Base-by-base conservation (phyloP, 2,113 vertebrate species). In the Strigops habroptila region DNA sequence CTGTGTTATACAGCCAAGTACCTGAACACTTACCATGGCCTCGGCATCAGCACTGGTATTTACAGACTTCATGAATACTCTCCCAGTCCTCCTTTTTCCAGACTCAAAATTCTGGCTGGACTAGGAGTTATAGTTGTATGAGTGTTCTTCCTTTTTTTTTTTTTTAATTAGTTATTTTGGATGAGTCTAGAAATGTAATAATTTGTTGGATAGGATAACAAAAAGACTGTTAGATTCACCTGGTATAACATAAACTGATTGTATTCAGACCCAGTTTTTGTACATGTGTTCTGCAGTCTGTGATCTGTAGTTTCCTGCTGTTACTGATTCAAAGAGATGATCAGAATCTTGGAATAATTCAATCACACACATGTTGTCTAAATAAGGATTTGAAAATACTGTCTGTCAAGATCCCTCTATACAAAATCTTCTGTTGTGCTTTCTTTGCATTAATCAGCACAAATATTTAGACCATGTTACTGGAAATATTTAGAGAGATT, bases 101-200 rank as follows among this genome's bases (percentile, higher is more conserved):
- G n/a, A 55, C 27, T 63, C 33, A 46, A 15, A 64, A 35, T n/a
- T 67, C 25, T 52, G 52, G 1, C 1, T 64, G 6, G 11, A 71
- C 9, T 22, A 48, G 19, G 13, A 49, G 24, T 10, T 30, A 6
- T 18, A 9, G 27, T 86, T 84, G 78, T 17, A 35, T 14, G 7
- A 21, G 4, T 2, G 3, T 1, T 65, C 60, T 68, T 22, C 1
- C 0, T 64, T 64, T 75, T 33, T 39, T 30, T 3, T 0, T 12
- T n/a, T 87, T 37, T 18, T 6, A 23, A 30, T 31, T 48, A 15
- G 3, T 51, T 48, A 17, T 62, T 67, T 67, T 41, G 24, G 12
- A 14, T 49, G 41, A 44, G 12, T 22, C 22, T 90, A 51, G 27
- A 75, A 46, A 52, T n/a, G 12, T 2, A 7, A 17, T 33, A 16